A percentile compares a stretch with the other conserved stretches of the same genome.
Conservation (phyloP, 2,797 vertebrate genomes). For the Acipenser transmontanus region DNA sequence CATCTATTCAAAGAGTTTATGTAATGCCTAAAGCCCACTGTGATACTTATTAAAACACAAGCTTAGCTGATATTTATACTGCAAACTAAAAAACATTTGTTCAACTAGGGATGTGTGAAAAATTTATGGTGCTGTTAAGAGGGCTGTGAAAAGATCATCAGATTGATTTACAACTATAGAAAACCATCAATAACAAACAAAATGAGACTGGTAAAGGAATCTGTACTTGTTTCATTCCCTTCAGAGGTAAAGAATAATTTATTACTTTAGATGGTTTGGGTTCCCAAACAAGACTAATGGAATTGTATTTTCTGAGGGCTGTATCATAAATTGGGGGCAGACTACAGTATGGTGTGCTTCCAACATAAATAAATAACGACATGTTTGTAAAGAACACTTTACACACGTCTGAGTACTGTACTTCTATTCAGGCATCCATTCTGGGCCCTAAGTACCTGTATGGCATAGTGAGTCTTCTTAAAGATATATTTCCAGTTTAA, state of each 20-base stretch:
- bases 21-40: too few relatives aligned
- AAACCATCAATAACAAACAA: background rate
- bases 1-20: background rate
- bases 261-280: background rate
- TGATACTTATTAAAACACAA: too few relatives aligned
- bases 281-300: slow-evolving; percentile 1
- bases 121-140: background rate
- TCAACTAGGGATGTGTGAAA: background rate
- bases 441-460: too few relatives aligned
- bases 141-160: background rate
- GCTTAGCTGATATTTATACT: background rate
- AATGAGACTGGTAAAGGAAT: background rate
- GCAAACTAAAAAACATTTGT: background rate
- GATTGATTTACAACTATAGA: background rate
- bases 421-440: too few relatives aligned
- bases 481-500: too few relatives aligned
- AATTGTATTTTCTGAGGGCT: slow-evolving; percentile 1
- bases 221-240: background rate
- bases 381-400: too few relatives aligned
- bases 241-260: slow-evolving; percentile 4
- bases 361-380: too few relatives aligned
- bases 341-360: background rate
- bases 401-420: too few relatives aligned
- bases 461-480: too few relatives aligned
- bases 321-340: background rate